phyloP scores from a whole-genome alignment of 2,113 vertebrate species.

The Malurus melanocephalus region DNA sequence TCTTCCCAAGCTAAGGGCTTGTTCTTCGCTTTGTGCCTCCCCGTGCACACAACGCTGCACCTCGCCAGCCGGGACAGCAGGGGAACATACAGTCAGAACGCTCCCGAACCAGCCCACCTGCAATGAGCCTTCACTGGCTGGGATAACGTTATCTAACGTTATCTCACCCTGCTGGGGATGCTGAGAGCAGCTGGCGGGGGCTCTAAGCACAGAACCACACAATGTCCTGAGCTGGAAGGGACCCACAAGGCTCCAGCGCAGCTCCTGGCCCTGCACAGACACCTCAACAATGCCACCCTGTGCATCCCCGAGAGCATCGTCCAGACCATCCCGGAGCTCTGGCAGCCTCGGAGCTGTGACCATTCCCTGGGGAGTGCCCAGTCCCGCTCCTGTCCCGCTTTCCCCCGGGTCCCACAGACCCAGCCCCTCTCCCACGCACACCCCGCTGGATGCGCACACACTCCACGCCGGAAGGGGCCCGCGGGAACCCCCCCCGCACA shows the following conservation, averaged over 20 bases:
- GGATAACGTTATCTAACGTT: no score
- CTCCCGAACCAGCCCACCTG: background rate
- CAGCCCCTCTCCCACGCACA: background rate
- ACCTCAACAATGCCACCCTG: background rate
- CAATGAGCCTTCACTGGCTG: background rate
- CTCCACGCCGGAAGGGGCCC: background rate
- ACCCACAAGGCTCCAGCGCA: background rate
- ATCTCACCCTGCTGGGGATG: background rate
- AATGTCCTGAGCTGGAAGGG: background rate
- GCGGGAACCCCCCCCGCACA: background rate
- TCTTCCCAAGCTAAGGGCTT: background rate
- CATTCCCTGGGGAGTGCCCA: background rate
- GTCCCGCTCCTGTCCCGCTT: background rate
- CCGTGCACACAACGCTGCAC: rapidly evolving
- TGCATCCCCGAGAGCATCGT: background rate
- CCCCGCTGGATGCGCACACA: background rate
- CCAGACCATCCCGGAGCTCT: background rate
- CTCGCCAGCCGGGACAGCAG: background rate
- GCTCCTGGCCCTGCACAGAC: background rate
- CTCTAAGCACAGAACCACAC: background rate
- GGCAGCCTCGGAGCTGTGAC: background rate
- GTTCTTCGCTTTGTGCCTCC: background rate
- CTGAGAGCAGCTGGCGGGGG: background rate
- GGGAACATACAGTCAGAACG: rapidly evolving
- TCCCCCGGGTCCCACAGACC: background rate